Base-by-base conservation (phyloP, 2,888 invertebrate genomes). In the Phalera bucephala region DNA sequence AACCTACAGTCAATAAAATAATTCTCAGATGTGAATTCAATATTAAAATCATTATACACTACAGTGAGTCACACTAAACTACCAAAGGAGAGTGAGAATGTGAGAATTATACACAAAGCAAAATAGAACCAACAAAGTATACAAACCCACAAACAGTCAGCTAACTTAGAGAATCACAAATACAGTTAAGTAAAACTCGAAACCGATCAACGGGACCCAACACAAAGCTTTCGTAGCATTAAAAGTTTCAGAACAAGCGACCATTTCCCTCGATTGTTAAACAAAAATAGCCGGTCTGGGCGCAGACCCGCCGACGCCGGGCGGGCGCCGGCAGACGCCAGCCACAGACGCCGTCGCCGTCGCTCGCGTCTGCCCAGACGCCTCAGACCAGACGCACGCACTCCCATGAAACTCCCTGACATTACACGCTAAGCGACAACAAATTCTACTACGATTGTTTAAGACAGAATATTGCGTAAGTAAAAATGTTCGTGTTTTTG, bases 261-360 rank as follows among this genome's bases (percentile, higher is more conserved):
- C 52, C 37, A 45, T 40, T 39, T 33, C 25, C 33, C 38, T 36
- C 52, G 49, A 64, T 68, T 63, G 66, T 69, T 56, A 49, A 47
- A 61, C 62, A 53, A 60, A 61, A 71, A 67, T 64, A 69, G 64
- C 59, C 51, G 59, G 48, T 53, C 53, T 50, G 63, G 52, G 60
- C 59, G 68, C 69, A 83, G 84, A 81, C 83, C 40, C 51, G 68
- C 37, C 66, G 84, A 78, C 83, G 83, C 83, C 82, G 9, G 27
- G 31, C 44, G 21, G 51, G 34, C 53, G 46, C 31, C 33, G 30
- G 47, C 33, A 9, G 13, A n/a, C 14, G 14, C 27, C 14, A 12
- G 12, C 12, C 3, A 7, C 25, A 5, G 25, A 1, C 3, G 12
- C 12, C 12, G 25, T 11, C 25, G 25, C 25, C 25, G 10, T 3